Evolutionary conservation across 2,113 vertebrate species (phyloP).

Genomic region (Microtus montanus): DNA sequence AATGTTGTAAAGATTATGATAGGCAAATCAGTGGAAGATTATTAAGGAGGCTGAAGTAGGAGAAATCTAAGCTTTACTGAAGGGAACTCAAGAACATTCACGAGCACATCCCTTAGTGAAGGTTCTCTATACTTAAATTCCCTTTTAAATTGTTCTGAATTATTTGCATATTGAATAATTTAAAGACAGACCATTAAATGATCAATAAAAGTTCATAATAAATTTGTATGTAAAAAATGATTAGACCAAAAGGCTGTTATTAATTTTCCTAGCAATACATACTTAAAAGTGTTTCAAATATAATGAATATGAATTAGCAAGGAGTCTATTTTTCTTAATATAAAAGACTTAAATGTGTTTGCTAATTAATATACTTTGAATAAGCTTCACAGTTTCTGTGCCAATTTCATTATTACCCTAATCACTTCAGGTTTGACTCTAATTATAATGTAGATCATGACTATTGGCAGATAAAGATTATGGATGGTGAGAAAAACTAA

Average conservation of each 20-base stretch:
- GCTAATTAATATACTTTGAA: constrained; percentile 75
- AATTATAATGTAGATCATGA: constrained; percentile 75
- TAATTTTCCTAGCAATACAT: constrained; percentile 67
- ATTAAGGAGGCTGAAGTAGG: constrained; percentile 34
- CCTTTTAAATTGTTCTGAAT: constrained; percentile 54
- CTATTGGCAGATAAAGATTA: constrained; percentile 75
- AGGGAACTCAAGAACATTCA: constrained; percentile 39
- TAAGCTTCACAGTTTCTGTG: constrained; percentile 64
- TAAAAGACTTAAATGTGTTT: constrained; percentile 72
- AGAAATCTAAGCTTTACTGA: constrained; percentile 55
- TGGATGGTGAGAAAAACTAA: constrained; percentile 70
- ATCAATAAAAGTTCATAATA: constrained; percentile 59
- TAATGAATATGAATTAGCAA: constrained; percentile 65
- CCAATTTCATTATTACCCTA: constrained; percentile 74
- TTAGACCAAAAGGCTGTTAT: constrained; percentile 57
- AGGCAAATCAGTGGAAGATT: constrained; percentile 61
- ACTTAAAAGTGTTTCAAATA: constrained; percentile 68
- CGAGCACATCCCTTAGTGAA: constrained; percentile 43
- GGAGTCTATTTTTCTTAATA: constrained; percentile 73
- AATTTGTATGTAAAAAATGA: constrained; percentile 64
- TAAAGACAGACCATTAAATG: constrained; percentile 53
- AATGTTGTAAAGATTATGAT: constrained; percentile 70
- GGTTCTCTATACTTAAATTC: constrained; percentile 57
- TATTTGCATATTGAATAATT: constrained; percentile 70
- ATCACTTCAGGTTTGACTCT: constrained; percentile 72